A percentile compares a stretch with the other conserved stretches of the same genome.
These are phyloP conservation scores for Diarsia rubi DNA, from an alignment of 2,888 invertebrate species.

Conservation along the genomic window DNA sequence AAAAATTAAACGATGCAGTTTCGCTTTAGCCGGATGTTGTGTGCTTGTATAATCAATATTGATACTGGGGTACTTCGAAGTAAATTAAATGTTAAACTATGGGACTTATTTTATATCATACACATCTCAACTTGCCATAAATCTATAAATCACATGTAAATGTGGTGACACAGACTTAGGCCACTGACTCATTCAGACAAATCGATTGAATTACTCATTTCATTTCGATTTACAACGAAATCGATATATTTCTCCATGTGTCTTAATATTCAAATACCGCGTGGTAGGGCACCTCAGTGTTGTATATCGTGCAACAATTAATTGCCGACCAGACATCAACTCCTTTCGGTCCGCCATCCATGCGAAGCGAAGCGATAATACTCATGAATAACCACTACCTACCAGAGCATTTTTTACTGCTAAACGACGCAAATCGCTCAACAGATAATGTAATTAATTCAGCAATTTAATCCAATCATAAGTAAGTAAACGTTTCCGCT, in stretches of 20 bases:
- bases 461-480: slow-evolving; percentile 53
- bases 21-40: slow-evolving; percentile 63
- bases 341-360: slow-evolving; percentile 71
- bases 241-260: slow-evolving; percentile 59
- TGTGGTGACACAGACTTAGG: slow-evolving; percentile 23
- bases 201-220: slow-evolving; percentile 56
- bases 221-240: slow-evolving; percentile 51
- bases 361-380: slow-evolving; percentile 76
- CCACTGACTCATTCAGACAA: slow-evolving; percentile 45
- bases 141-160: slow-evolving; percentile 7
- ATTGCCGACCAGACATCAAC: slow-evolving; percentile 83
- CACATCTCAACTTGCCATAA: neutral
- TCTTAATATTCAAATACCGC: slow-evolving; percentile 77
- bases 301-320: slow-evolving; percentile 87
- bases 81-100: slow-evolving; percentile 29
- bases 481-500: slow-evolving; percentile 35
- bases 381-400: slow-evolving; percentile 65
- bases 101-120: neutral
- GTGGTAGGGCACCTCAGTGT: slow-evolving; percentile 79
- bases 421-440: slow-evolving; percentile 62
- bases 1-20: slow-evolving; percentile 77
- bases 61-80: slow-evolving; percentile 36
- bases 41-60: slow-evolving; percentile 60
- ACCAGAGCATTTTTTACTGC: slow-evolving; percentile 59
- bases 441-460: slow-evolving; percentile 68